A percentile compares a stretch with the other conserved stretches of the same genome.
Conservation (phyloP, 2,113 vertebrate species). For the Percina caprodes region DNA sequence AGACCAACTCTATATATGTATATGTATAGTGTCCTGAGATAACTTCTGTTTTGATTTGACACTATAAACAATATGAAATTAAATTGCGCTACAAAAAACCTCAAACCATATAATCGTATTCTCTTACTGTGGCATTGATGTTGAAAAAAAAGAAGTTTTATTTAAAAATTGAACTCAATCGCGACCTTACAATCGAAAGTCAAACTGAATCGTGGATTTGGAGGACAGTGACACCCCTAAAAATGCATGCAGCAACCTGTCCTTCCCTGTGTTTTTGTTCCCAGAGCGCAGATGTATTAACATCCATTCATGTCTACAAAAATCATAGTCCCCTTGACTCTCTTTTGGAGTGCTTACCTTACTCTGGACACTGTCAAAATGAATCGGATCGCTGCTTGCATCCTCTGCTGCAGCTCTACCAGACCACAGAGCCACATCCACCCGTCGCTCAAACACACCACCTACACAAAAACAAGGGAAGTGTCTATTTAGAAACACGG, state of each 20-base stretch:
- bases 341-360: slow-evolving; percentile 37
- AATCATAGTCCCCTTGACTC: neutral
- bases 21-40: too few species aligned
- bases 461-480: slow-evolving; percentile 36
- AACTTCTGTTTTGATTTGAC: too few species aligned
- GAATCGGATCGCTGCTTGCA: neutral
- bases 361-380: slow-evolving; percentile 35
- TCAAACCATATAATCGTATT: too few species aligned
- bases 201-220: too few species aligned
- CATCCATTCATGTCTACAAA: neutral
- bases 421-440: slow-evolving; percentile 70
- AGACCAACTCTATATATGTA: too few species aligned
- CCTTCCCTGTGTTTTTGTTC: neutral
- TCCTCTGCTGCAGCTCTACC: slow-evolving; percentile 24
- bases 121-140: too few species aligned
- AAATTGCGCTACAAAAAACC: too few species aligned
- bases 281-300: neutral
- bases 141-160: too few species aligned
- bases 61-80: too few species aligned
- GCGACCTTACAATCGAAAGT: too few species aligned
- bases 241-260: neutral
- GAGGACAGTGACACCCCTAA: too few species aligned
- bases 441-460: slow-evolving; percentile 59
- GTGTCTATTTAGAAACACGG: neutral
- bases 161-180: too few species aligned